Evolutionary conservation across 2,888 invertebrate genomes (phyloP).

Genomic region (Metallyticus violacea): DNA sequence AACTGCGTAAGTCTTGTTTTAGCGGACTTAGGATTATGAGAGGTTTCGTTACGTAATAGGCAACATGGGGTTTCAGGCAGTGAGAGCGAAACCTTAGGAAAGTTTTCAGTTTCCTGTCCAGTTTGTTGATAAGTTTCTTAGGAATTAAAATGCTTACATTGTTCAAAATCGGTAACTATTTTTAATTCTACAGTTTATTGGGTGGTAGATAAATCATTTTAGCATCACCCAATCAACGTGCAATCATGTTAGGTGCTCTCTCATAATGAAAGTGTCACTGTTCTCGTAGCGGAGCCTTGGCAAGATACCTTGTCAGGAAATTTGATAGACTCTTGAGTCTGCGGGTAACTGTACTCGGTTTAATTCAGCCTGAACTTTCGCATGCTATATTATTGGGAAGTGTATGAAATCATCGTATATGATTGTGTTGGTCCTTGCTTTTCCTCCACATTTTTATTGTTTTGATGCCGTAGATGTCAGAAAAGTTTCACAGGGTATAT

Average conservation of each 20-base stretch:
- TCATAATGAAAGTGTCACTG: not conserved
- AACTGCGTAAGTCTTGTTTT: not conserved
- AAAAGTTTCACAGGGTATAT: too few relatives aligned
- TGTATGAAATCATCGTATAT: too few relatives aligned
- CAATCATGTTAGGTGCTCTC: not conserved
- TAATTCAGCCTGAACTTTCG: too few relatives aligned
- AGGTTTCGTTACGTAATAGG: not conserved
- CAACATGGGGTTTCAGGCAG: not conserved
- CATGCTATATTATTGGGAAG: too few relatives aligned
- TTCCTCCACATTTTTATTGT: too few relatives aligned
- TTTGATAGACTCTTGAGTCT: too few relatives aligned
- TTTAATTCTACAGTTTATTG: not conserved
- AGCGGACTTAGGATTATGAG: not conserved
- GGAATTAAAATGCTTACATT: not conserved
- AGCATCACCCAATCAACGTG: not conserved
- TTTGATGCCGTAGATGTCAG: too few relatives aligned
- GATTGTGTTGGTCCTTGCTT: too few relatives aligned
- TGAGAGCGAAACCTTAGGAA: not conserved
- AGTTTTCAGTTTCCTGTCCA: not conserved
- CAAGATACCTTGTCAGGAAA: not conserved
- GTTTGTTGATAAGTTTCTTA: not conserved
- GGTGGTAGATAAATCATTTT: not conserved
- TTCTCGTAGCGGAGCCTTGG: not conserved
- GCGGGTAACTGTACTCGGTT: too few relatives aligned
- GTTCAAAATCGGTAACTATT: too few relatives aligned